Conservation (phyloP, 2,113 vertebrate species). For the Ovis canadensis region DNA sequence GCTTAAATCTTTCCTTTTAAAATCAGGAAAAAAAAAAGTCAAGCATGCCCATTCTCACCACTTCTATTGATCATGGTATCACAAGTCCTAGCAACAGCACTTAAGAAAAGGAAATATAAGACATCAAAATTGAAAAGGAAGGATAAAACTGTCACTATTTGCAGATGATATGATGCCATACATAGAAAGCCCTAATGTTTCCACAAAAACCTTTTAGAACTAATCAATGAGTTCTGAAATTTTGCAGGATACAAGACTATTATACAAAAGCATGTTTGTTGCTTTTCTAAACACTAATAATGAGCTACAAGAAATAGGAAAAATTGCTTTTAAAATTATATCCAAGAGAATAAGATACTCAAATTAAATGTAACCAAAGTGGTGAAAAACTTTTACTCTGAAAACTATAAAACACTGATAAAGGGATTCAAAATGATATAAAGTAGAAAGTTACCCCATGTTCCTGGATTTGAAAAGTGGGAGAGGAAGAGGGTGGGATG, state of each 20-base stretch:
- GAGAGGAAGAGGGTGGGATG: no score
- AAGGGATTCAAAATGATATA: background rate
- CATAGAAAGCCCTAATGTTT: background rate
- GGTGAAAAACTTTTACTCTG: background rate
- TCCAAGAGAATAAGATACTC: background rate
- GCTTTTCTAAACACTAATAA: background rate
- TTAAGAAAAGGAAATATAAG: background rate
- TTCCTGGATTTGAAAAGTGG: background rate
- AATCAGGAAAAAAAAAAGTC: background rate
- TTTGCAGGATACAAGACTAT: background rate
- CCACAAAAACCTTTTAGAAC: background rate
- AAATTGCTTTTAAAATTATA: background rate
- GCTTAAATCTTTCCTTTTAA: background rate
- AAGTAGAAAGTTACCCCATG: background rate
- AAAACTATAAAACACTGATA: background rate
- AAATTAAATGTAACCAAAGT: background rate
- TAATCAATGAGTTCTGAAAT: background rate
- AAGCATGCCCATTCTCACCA: background rate
- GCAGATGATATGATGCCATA: background rate
- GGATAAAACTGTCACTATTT: background rate
- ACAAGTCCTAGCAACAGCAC: background rate
- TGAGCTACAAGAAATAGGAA: background rate
- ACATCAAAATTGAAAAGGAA: background rate
- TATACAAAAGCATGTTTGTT: background rate
- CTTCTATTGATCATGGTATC: background rate